Evolutionary conservation across 2,797 vertebrate species (phyloP).

Genomic region (Hemitrygon akajei): DNA sequence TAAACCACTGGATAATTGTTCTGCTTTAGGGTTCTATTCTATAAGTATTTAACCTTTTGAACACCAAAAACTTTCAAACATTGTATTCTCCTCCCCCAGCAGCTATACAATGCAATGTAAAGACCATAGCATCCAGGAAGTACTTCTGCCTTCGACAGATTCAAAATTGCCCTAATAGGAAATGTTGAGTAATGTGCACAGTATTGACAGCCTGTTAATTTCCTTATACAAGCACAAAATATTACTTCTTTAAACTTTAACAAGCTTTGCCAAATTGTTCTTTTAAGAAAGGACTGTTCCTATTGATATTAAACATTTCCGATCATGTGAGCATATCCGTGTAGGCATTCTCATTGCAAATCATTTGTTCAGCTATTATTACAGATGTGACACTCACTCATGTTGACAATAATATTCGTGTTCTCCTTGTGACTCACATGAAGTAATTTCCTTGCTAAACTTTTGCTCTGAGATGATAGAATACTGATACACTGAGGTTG

Average conservation of each 20-base stretch:
- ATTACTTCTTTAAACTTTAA: neutral
- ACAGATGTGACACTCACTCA: neutral
- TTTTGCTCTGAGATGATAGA: neutral
- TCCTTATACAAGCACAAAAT: neutral
- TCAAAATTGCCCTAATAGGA: neutral
- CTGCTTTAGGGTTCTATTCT: neutral
- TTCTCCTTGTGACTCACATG: slow-evolving; percentile 25
- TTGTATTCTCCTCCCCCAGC: neutral
- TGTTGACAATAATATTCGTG: neutral
- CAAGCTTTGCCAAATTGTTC: neutral
- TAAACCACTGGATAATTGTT: neutral
- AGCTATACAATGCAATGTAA: no score
- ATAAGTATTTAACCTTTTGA: neutral
- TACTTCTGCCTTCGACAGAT: neutral
- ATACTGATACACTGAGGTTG: neutral
- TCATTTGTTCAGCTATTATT: neutral
- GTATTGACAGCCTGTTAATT: neutral
- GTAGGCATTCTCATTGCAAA: slow-evolving; percentile 18
- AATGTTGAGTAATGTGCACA: neutral
- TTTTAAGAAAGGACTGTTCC: neutral
- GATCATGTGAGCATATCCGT: neutral
- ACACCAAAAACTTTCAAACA: neutral
- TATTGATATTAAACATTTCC: neutral
- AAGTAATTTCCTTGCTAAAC: slow-evolving; percentile 6
- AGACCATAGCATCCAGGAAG: neutral